Evolutionary conservation across 2,113 vertebrate genomes (phyloP), one percentile per base, ranked within the genome.

Genomic region (Pelusios castaneus): DNA sequence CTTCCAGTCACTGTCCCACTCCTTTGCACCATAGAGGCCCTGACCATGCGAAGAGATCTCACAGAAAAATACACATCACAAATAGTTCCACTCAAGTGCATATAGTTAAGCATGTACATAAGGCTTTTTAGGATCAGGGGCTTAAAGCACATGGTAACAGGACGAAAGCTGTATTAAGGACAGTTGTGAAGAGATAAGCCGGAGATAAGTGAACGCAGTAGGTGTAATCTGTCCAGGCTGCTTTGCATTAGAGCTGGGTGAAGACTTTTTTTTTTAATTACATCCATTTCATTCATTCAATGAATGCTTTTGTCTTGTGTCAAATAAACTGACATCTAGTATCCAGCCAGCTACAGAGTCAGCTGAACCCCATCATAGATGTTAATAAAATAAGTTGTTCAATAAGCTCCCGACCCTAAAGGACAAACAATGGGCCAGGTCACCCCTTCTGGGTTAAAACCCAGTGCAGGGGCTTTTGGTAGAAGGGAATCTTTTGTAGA

Each of bases 101-200:
- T 10, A 80, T 1, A 2, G 0, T 38, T 43, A 10, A 24, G 43
- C 3, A 1, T 1, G 6, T 8, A 41, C 52, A 16, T 80, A 5
- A 8, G 0, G 6, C 21, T 58, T n/a, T 77, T 21, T 63, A 60
- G 78, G 41, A 52, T 43, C 9, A 5, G 9, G 21, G 51, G 1
- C 31, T 43, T 75, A 43, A 34, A 10, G 12, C 6, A 29, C 25
- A 45, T 56, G 56, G 6, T 70, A 13, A 6, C 43, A 16, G 70
- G 22, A 14, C 49, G 16, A 25, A 55, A 27, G 22, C n/a, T 8
- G 25, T 80, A 1, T 85, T 17, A 27, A 25, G 94, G 17, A 84
- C 13, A 56, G 3, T 5, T 11, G 27, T 85, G 56, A 85, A 90
- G 27, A 52, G 89, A 29, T 34, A 79, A 31, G 21, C 41, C 27